Conservation (phyloP, 2,113 vertebrate genomes). For the Trachemys scripta region DNA sequence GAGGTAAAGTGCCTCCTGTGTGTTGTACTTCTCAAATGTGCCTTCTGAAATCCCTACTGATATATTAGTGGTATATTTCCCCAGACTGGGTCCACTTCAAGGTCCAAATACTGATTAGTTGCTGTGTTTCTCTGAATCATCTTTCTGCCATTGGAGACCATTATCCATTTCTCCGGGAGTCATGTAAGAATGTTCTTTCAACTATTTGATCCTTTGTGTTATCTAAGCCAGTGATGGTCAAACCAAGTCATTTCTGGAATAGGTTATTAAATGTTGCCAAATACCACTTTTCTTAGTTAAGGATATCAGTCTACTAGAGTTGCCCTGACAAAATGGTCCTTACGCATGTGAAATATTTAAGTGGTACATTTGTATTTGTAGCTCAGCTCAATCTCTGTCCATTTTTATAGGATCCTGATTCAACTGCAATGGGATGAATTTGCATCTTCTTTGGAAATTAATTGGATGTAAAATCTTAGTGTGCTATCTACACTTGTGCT, state of each 20-base stretch:
- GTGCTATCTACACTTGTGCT: not conserved
- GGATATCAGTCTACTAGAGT: not conserved
- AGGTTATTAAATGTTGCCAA: not conserved
- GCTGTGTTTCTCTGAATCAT: not conserved
- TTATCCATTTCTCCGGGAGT: not conserved
- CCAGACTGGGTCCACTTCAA: not conserved
- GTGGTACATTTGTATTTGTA: not conserved
- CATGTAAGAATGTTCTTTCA: not conserved
- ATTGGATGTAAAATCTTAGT: not conserved
- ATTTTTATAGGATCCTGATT: not conserved
- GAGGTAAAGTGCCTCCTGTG: conserved; percentile 41
- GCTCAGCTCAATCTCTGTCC: not conserved
- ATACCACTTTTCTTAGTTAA: not conserved
- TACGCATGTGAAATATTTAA: not conserved
- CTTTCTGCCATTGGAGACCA: not conserved
- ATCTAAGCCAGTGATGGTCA: not conserved
- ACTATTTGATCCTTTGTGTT: not conserved
- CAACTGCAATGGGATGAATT: not conserved
- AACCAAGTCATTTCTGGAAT: not conserved
- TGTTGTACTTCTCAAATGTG: conserved; percentile 17
- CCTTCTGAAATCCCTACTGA: not conserved
- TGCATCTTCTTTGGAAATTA: not conserved
- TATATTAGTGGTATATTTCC: not conserved
- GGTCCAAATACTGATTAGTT: not conserved
- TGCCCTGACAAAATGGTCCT: not conserved